Evolutionary conservation across 2,888 invertebrate species (phyloP).

Genomic region (Trichogramma evanescens): DNA sequence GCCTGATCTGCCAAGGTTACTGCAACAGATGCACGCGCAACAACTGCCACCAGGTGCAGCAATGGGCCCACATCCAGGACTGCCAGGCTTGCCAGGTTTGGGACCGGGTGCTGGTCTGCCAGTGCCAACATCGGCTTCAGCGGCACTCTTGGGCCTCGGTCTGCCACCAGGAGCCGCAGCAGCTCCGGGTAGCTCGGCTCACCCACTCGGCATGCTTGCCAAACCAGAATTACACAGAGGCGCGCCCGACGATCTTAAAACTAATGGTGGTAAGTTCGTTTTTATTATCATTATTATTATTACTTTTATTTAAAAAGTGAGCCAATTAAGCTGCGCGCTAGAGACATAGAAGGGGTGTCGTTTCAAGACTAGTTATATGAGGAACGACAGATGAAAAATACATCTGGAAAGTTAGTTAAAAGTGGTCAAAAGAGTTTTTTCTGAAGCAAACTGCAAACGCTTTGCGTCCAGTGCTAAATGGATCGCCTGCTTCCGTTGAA

Average conservation of each 20-base stretch:
- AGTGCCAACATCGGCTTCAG: conserved; percentile 47
- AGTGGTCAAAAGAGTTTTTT: no score
- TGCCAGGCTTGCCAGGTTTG: conserved; percentile 53
- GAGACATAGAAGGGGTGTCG: no score
- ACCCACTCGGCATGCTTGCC: conserved; percentile 70
- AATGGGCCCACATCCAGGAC: conserved; percentile 63
- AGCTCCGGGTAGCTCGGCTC: conserved; percentile 62
- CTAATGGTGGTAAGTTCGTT: conserved; percentile 61
- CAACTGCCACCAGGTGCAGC: conserved; percentile 65
- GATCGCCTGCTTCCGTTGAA: no score
- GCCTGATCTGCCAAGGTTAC: conserved; percentile 71
- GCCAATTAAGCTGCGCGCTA: no score
- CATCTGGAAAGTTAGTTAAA: no score
- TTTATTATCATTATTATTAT: not conserved
- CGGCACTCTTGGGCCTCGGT: conserved; percentile 50
- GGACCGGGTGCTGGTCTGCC: conserved; percentile 48
- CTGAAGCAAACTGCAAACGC: no score
- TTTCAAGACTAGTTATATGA: no score
- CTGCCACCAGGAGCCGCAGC: conserved; percentile 47
- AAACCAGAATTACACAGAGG: conserved; percentile 70
- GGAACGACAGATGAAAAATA: no score
- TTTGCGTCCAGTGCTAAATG: no score
- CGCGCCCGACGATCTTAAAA: conserved; percentile 64
- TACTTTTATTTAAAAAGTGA: not conserved
- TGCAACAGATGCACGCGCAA: conserved; percentile 92